phyloP scores from a whole-genome alignment of 2,113 vertebrate genomes.

The Procavia capensis region DNA sequence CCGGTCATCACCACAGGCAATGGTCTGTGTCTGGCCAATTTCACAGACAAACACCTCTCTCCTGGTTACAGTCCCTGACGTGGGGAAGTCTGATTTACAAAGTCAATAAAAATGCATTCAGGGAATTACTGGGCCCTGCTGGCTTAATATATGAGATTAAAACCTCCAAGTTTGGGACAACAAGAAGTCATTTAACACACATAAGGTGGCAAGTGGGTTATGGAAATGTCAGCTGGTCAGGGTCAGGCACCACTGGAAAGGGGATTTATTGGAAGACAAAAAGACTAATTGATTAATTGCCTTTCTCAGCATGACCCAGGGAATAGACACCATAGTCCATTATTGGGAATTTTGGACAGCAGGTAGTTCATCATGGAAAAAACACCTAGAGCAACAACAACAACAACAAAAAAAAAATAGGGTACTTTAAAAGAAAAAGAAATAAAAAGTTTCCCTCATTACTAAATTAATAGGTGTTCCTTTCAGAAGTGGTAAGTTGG shows the following conservation, averaged over 20 bases:
- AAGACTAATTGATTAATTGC: slow-evolving; percentile 77
- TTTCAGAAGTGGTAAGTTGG: not conserved
- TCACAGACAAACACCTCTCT: slow-evolving; percentile 90
- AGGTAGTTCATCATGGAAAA: slow-evolving; percentile 55
- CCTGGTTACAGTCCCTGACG: slow-evolving; percentile 84
- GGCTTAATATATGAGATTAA: slow-evolving; percentile 88
- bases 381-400: too few relatives aligned
- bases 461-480: slow-evolving; percentile 11
- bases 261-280: slow-evolving; percentile 71
- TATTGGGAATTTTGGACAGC: slow-evolving; percentile 64
- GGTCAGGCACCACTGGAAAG: slow-evolving; percentile 33
- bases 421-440: slow-evolving; percentile 59
- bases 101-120: slow-evolving; percentile 88
- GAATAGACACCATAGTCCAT: slow-evolving; percentile 51
- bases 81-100: slow-evolving; percentile 90
- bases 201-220: slow-evolving; percentile 78
- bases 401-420: slow-evolving; percentile 48
- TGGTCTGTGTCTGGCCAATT: slow-evolving; percentile 91
- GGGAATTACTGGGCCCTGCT: slow-evolving; percentile 83
- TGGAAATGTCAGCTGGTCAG: slow-evolving; percentile 74
- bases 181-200: slow-evolving; percentile 79
- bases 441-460: slow-evolving; percentile 45
- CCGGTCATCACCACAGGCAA: slow-evolving; percentile 87
- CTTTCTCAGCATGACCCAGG: slow-evolving; percentile 29
- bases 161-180: slow-evolving; percentile 82